These are phyloP conservation scores for Cinclus mexicanus DNA, from an alignment of 2,113 vertebrate genomes.

Conservation along the genomic window DNA sequence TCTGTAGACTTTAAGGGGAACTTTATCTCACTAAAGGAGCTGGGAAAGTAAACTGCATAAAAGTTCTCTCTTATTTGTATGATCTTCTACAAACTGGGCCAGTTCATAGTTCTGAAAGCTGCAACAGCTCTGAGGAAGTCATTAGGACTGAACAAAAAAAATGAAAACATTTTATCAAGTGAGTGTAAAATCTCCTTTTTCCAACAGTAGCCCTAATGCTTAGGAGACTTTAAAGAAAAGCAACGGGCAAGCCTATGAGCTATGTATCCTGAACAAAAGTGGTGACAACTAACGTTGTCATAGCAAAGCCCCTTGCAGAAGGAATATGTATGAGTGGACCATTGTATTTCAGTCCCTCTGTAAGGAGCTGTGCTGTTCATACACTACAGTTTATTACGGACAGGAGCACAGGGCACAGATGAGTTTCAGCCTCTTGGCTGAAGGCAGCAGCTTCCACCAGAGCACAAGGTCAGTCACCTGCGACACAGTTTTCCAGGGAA, in stretches of 20 bases:
- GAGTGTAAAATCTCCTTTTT: constrained; percentile 61
- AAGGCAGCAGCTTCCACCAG: not conserved
- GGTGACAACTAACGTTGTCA: constrained; percentile 49
- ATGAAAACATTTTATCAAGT: constrained; percentile 61
- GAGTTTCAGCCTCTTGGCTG: not conserved
- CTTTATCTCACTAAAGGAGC: not conserved
- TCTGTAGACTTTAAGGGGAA: constrained; percentile 26
- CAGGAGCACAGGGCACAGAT: accelerated
- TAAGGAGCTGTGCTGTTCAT: not conserved
- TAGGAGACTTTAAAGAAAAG: constrained; percentile 54
- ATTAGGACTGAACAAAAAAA: constrained; percentile 66
- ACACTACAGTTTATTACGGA: not conserved
- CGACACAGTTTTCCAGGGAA: not conserved
- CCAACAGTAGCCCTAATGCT: constrained; percentile 41
- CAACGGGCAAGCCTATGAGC: constrained; percentile 32
- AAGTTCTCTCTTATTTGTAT: constrained; percentile 47
- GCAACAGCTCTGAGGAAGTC: constrained; percentile 58
- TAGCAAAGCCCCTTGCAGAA: constrained; percentile 41
- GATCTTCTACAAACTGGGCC: constrained; percentile 57
- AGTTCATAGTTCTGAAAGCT: constrained; percentile 51
- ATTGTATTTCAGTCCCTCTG: not conserved
- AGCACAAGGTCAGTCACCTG: not conserved
- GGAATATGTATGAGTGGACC: not conserved
- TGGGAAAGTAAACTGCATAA: not conserved
- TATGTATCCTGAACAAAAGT: constrained; percentile 26